These are phyloP conservation scores for Glaucomys volans DNA, from an alignment of 2,113 vertebrate genomes.

Conservation along the genomic window DNA sequence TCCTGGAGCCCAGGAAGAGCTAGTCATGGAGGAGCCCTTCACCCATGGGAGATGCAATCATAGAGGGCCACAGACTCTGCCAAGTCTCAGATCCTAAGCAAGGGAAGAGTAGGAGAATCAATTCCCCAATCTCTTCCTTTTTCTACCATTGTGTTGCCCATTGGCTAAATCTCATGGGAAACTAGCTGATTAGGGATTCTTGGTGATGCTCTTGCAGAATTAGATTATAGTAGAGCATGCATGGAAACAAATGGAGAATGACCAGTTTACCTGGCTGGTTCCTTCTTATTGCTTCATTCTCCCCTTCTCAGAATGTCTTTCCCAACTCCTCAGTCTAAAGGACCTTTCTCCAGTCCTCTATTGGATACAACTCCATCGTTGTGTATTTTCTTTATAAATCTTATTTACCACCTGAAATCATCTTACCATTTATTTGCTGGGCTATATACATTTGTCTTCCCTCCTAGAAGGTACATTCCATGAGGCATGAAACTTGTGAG, in stretches of 20 bases:
- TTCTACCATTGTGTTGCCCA: background rate
- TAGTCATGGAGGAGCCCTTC: background rate
- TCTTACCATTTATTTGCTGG: background rate
- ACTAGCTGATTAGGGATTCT: background rate
- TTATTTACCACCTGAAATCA: background rate
- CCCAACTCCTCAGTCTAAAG: background rate
- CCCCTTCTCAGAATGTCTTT: background rate
- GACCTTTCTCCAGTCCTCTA: background rate
- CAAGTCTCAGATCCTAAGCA: background rate
- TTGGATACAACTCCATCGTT: background rate
- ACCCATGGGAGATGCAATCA: accelerated
- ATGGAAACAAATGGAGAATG: background rate
- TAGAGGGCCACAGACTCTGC: background rate
- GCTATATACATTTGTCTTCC: background rate
- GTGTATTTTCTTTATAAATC: background rate
- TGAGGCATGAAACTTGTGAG: background rate
- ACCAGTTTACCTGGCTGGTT: background rate
- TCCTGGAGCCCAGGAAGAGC: background rate
- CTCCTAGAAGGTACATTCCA: background rate
- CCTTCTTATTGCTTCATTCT: background rate
- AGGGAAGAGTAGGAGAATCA: background rate
- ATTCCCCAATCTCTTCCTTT: background rate
- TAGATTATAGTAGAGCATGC: background rate
- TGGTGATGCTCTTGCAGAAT: no score
- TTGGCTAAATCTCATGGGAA: background rate